These are phyloP conservation scores for Aplidium turbinatum DNA, from an alignment of 23 tunicate species.

Conservation along the genomic window DNA sequence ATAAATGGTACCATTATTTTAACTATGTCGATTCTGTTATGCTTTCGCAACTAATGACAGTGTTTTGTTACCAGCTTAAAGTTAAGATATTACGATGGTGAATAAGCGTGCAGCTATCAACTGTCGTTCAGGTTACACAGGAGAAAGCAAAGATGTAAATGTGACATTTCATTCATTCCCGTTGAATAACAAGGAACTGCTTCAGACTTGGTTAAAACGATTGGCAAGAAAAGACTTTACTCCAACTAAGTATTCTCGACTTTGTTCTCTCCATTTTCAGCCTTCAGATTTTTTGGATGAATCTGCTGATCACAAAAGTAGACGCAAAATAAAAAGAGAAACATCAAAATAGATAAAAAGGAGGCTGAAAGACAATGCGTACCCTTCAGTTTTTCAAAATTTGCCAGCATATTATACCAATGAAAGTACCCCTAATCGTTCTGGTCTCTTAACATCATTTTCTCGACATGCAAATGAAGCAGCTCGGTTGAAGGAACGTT, in stretches of 20 bases:
- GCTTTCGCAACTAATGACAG: too few relatives aligned
- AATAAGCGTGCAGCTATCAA: too few relatives aligned
- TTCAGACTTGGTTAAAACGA: constrained; percentile 9
- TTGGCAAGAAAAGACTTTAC: constrained; percentile 19
- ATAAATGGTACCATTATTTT: too few relatives aligned
- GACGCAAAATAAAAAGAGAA: constrained; percentile 14
- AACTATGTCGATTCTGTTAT: too few relatives aligned
- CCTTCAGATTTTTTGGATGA: background rate
- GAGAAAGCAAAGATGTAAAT: constrained; percentile 9
- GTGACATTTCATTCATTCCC: constrained; percentile 12
- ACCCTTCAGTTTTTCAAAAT: constrained; percentile 1
- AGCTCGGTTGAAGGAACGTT: background rate
- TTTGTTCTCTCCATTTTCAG: constrained; percentile 16
- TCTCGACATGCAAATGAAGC: constrained; percentile 29
- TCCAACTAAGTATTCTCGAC: constrained; percentile 3
- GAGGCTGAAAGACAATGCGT: constrained; percentile 9
- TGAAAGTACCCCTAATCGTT: background rate
- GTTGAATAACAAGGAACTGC: background rate
- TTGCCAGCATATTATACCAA: constrained; percentile 1
- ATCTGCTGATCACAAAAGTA: background rate
- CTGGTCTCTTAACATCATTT: constrained; percentile 1
- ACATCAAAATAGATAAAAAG: background rate
- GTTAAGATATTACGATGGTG: too few relatives aligned
- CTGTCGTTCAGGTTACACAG: constrained; percentile 12
- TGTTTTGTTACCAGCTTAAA: too few relatives aligned